Evolutionary conservation across 2,888 invertebrate species (phyloP).

Genomic region (Andrena trimmerana): DNA sequence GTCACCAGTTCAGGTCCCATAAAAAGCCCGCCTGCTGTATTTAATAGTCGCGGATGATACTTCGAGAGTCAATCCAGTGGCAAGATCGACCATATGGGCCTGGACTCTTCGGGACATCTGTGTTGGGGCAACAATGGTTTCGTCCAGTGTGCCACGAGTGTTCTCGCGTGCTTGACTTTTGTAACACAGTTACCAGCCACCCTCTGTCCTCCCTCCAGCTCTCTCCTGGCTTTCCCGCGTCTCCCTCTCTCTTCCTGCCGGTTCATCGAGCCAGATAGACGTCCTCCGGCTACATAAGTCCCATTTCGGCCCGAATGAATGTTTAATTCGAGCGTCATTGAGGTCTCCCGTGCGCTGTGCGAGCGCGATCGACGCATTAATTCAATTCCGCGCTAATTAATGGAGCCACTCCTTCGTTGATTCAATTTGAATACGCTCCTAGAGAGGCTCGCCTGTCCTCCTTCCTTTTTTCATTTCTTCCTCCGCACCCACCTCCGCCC

Average conservation of each 20-base stretch:
- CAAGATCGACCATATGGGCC: slow-evolving; percentile 67
- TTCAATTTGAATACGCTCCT: slow-evolving; percentile 61
- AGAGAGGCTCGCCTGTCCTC: slow-evolving; percentile 7
- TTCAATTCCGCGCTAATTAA: slow-evolving; percentile 78
- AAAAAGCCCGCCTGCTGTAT: slow-evolving; percentile 15
- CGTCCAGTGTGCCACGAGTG: slow-evolving; percentile 74
- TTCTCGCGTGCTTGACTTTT: slow-evolving; percentile 75
- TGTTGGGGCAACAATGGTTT: slow-evolving; percentile 84
- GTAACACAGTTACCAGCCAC: slow-evolving; percentile 64
- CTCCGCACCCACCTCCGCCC: not conserved
- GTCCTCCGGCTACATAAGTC: slow-evolving; percentile 65
- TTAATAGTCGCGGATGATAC: slow-evolving; percentile 56
- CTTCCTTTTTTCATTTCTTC: not conserved
- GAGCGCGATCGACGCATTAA: slow-evolving; percentile 70
- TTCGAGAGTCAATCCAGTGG: slow-evolving; percentile 42
- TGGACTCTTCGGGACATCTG: slow-evolving; percentile 77
- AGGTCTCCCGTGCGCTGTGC: slow-evolving; percentile 38
- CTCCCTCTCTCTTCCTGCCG: slow-evolving; percentile 16
- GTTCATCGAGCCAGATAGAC: slow-evolving; percentile 62
- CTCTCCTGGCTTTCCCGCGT: not conserved
- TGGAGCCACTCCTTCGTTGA: slow-evolving; percentile 57
- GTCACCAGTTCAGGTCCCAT: not conserved
- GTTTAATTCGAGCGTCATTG: slow-evolving; percentile 74
- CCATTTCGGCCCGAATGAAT: slow-evolving; percentile 77
- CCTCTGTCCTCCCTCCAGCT: slow-evolving; percentile 9